A percentile compares a stretch with the other conserved stretches of the same genome.
phyloP scores from a whole-genome alignment of 2,888 invertebrate species.

The Hemistola chrysoprasaria region DNA sequence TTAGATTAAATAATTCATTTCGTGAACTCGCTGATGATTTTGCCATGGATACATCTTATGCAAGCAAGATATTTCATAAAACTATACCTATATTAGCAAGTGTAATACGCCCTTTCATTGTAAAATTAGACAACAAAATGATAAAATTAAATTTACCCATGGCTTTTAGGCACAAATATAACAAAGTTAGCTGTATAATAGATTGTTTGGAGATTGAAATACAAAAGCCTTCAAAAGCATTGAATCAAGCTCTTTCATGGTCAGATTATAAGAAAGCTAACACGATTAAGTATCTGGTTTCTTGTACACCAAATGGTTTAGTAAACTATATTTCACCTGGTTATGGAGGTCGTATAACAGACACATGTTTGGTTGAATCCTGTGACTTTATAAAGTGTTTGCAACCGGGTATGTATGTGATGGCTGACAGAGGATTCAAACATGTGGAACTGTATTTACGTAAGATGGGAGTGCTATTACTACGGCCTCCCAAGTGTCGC shows the following conservation, averaged over 20 bases:
- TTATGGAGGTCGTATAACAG: conserved; percentile 29
- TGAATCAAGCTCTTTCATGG: conserved; percentile 45
- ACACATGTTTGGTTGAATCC: conserved; percentile 18
- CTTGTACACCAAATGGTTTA: conserved; percentile 24
- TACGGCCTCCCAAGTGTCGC: conserved; percentile 4
- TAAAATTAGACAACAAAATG: conserved; percentile 16
- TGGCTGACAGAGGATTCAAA: conserved; percentile 4
- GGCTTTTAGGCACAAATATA: conserved; percentile 36
- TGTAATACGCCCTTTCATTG: conserved; percentile 29
- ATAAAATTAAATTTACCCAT: conserved; percentile 30
- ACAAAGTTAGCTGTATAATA: conserved; percentile 42
- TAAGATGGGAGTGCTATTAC: conserved; percentile 1
- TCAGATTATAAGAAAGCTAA: conserved; percentile 44
- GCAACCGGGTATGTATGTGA: conserved; percentile 1
- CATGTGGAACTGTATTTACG: conserved; percentile 4
- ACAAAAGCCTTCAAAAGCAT: conserved; percentile 43
- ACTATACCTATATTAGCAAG: conserved; percentile 28
- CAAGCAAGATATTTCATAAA: conserved; percentile 23
- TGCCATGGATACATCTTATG: conserved; percentile 16
- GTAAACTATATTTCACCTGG: conserved; percentile 35
- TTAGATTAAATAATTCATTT: conserved; percentile 28
- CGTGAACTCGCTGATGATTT: conserved; percentile 32
- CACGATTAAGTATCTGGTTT: conserved; percentile 37
- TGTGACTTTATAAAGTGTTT: conserved; percentile 5
- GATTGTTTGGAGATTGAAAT: conserved; percentile 52